phyloP scores from a whole-genome alignment of 2,888 invertebrate species.

The Agrochola litura region DNA sequence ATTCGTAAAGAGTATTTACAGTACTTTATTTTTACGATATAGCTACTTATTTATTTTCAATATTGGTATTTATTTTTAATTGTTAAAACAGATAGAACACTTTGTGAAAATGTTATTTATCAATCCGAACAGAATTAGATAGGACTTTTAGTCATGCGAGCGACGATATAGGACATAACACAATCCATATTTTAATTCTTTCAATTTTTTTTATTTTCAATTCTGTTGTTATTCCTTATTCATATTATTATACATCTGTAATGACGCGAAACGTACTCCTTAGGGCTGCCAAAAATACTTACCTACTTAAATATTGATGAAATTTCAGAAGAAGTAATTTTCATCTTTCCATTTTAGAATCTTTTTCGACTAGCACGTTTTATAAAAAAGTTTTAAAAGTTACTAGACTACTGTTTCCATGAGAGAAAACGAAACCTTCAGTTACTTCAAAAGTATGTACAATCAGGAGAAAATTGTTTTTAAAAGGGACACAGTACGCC shows the following conservation, averaged over 20 bases:
- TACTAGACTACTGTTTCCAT: not conserved
- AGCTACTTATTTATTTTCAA: too few relatives aligned
- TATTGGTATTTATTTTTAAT: too few relatives aligned
- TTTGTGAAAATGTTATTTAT: too few relatives aligned
- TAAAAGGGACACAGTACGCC: not conserved
- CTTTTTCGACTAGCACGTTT: not conserved
- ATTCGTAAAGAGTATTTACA: too few relatives aligned
- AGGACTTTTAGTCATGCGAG: too few relatives aligned
- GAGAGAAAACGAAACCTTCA: not conserved
- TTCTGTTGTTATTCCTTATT: constrained; percentile 45
- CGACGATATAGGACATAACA: too few relatives aligned
- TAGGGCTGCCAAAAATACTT: constrained; percentile 39
- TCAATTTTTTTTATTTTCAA: constrained; percentile 25
- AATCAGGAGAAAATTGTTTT: not conserved
- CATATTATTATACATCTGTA: constrained; percentile 34
- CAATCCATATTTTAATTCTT: constrained; percentile 7
- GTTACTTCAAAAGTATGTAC: not conserved
- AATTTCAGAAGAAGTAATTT: constrained; percentile 9
- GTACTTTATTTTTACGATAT: too few relatives aligned
- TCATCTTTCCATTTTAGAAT: not conserved
- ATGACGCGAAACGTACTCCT: constrained; percentile 14
- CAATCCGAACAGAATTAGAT: too few relatives aligned
- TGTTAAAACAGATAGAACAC: too few relatives aligned
- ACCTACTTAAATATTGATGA: constrained; percentile 31
- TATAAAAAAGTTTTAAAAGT: constrained; percentile 1